Conservation (phyloP, 1,140 invertebrate species). For the Sinella curviseta region DNA sequence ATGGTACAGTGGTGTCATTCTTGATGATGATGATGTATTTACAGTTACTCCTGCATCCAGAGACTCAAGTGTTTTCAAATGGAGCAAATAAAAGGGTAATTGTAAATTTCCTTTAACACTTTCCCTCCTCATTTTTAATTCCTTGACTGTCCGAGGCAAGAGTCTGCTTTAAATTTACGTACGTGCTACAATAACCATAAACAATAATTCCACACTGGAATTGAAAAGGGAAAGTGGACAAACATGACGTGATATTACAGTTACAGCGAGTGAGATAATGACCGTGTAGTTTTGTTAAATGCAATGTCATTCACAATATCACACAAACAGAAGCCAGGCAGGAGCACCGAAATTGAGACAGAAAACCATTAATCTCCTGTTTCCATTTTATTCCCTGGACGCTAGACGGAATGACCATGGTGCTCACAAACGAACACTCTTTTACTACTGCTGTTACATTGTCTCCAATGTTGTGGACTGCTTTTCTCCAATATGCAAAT, state of each 20-base stretch:
- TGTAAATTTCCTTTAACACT: background rate
- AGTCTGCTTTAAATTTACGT: background rate
- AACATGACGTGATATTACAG: background rate
- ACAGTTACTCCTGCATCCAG: background rate
- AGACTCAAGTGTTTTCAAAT: background rate
- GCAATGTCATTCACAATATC: no score
- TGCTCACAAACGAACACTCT: no score
- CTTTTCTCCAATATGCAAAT: no score
- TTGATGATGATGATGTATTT: background rate
- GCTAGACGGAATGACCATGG: no score
- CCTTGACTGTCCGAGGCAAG: background rate
- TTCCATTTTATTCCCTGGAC: background rate
- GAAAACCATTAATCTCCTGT: background rate
- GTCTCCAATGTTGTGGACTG: no score
- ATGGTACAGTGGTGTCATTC: background rate
- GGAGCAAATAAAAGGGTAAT: background rate
- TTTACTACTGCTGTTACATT: no score
- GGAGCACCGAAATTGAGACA: background rate
- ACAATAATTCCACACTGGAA: background rate
- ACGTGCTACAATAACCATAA: background rate
- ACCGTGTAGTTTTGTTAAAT: no score
- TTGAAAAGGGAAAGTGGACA: background rate
- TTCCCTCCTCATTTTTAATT: background rate
- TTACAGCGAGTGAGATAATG: no score
- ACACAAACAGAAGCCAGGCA: no score